These are phyloP conservation scores for Boloria euphrosyne DNA, from an alignment of 2,888 invertebrate species.

Conservation along the genomic window DNA sequence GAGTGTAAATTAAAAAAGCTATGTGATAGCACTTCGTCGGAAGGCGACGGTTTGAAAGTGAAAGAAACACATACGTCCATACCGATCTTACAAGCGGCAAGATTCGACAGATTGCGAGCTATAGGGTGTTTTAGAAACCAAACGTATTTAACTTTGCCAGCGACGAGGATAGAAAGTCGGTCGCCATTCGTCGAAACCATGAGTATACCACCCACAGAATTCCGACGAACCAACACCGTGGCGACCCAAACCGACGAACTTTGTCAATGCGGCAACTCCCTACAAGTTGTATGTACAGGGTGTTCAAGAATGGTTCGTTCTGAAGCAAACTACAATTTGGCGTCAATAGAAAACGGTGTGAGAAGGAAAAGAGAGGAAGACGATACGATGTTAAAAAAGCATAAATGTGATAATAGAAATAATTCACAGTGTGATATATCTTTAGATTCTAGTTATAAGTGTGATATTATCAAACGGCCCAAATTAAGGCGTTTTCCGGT, in stretches of 20 bases:
- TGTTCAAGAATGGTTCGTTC: constrained; percentile 69
- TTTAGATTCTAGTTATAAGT: constrained; percentile 52
- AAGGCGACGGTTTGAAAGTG: constrained; percentile 58
- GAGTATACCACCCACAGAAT: constrained; percentile 57
- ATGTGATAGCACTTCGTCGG: constrained; percentile 73
- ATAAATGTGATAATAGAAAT: constrained; percentile 76
- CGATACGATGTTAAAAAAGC: constrained; percentile 67
- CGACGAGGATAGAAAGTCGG: constrained; percentile 65
- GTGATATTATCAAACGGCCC: constrained; percentile 66
- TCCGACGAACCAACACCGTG: constrained; percentile 63
- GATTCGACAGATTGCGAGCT: constrained; percentile 74
- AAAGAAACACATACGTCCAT: constrained; percentile 74
- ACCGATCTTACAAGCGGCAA: constrained; percentile 75
- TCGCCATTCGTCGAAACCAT: constrained; percentile 66
- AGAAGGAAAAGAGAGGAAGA: constrained; percentile 60
- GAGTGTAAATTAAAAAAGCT: constrained; percentile 70
- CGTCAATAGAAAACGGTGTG: constrained; percentile 55
- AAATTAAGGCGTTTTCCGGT: constrained; percentile 68
- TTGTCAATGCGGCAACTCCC: constrained; percentile 63
- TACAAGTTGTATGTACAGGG: constrained; percentile 56
- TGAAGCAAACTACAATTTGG: constrained; percentile 67
- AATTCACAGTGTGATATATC: constrained; percentile 62
- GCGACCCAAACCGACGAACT: constrained; percentile 73
- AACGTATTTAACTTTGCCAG: constrained; percentile 72
- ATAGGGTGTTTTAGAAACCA: constrained; percentile 76